Conservation (phyloP, 2,113 vertebrate species). For the Furnarius figulus region DNA sequence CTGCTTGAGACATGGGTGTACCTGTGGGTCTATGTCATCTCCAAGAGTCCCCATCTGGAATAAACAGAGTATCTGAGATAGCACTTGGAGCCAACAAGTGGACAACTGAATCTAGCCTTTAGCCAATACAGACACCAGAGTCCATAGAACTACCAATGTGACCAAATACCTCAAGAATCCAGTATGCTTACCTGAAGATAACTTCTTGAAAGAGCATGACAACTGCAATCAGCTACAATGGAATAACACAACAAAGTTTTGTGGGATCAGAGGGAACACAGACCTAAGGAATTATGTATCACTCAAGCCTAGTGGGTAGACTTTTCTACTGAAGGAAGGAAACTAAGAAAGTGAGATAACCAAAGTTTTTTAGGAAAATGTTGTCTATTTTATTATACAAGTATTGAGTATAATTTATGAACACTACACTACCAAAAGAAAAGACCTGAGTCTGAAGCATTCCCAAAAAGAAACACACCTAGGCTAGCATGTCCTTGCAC, state of each 20-base stretch:
- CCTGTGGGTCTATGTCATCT: background rate
- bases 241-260: background rate
- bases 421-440: background rate
- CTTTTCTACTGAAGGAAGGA: background rate
- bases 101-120: background rate
- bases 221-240: background rate
- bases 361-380: background rate
- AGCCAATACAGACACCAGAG: background rate
- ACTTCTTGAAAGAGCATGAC: background rate
- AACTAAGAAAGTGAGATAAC: background rate
- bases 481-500: background rate
- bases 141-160: background rate
- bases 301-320: background rate
- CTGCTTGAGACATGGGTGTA: background rate
- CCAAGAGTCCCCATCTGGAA: background rate
- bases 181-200: background rate
- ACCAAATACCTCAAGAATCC: background rate
- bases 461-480: background rate
- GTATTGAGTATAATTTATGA: background rate
- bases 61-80: background rate
- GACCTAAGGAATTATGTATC: background rate
- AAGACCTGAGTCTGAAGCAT: background rate
- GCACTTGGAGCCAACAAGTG: background rate
- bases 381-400: background rate
- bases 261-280: background rate